These are phyloP conservation scores for Corbicula japonica DNA, from an alignment of 2,888 invertebrate genomes.

Conservation along the genomic window DNA sequence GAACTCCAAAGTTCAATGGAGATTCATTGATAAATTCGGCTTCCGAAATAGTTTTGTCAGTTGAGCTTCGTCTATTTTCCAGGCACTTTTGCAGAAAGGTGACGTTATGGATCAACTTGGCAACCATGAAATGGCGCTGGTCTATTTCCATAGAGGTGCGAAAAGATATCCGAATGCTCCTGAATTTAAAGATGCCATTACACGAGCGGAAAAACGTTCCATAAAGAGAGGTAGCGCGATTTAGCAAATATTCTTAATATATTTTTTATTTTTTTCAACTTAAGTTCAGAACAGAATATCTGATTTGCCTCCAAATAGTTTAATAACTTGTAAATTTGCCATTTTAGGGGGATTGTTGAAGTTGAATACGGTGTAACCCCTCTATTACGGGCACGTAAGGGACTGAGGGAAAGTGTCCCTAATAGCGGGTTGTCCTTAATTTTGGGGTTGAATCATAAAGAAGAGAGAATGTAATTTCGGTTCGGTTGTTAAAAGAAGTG, in stretches of 20 bases:
- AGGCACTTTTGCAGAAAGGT: conserved; percentile 95
- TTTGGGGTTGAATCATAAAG: no score
- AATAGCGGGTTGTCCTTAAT: no score
- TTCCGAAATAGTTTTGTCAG: no score
- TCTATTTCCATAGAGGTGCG: conserved; percentile 95
- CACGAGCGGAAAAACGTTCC: conserved; percentile 89
- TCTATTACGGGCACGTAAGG: no score
- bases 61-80: conserved; percentile 36
- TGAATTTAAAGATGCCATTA: conserved; percentile 91
- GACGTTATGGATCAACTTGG: conserved; percentile 96
- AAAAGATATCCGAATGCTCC: conserved; percentile 93
- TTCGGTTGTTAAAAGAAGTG: no score
- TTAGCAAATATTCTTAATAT: background rate
- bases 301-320: background rate
- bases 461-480: no score
- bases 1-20: no score
- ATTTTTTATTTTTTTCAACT: background rate
- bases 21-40: no score
- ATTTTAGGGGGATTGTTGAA: no score
- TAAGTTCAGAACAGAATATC: background rate
- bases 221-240: conserved; percentile 42
- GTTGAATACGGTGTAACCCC: no score
- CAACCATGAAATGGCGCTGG: conserved; percentile 96
- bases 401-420: no score
- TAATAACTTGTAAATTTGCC: no score